Evolutionary conservation across 2,113 vertebrate species (phyloP).

Genomic region (Pica pica): DNA sequence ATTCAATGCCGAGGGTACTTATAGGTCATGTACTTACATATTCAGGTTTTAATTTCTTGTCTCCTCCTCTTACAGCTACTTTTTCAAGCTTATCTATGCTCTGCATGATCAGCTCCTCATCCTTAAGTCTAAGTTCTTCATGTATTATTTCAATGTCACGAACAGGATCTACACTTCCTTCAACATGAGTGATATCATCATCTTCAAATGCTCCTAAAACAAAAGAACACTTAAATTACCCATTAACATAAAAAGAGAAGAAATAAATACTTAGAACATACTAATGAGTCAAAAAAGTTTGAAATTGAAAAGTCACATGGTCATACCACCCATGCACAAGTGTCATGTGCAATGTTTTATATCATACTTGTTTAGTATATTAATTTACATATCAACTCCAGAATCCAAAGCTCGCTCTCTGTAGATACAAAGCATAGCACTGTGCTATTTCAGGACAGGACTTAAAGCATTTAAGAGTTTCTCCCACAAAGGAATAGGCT

Average conservation of each 20-base stretch:
- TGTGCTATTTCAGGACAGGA: neutral
- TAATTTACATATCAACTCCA: neutral
- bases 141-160: slow-evolving; percentile 92
- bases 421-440: neutral
- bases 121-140: slow-evolving; percentile 93
- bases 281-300: neutral
- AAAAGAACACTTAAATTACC: neutral
- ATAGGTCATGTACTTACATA: slow-evolving; percentile 79
- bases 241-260: neutral
- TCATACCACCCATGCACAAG: neutral
- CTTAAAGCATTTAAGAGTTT: neutral
- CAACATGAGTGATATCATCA: slow-evolving; percentile 96
- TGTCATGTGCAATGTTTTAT: neutral
- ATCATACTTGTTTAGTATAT: neutral
- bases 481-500: neutral
- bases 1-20: neutral
- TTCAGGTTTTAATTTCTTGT: slow-evolving; percentile 94
- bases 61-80: slow-evolving; percentile 86
- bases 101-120: slow-evolving; percentile 87
- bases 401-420: neutral
- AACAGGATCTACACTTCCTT: slow-evolving; percentile 94
- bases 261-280: neutral
- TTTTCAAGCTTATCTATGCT: slow-evolving; percentile 96
- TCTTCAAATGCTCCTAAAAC: slow-evolving; percentile 91
- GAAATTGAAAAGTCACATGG: neutral